Conservation (phyloP, 2,888 invertebrate species). For the Yponomeuta evonymella region DNA sequence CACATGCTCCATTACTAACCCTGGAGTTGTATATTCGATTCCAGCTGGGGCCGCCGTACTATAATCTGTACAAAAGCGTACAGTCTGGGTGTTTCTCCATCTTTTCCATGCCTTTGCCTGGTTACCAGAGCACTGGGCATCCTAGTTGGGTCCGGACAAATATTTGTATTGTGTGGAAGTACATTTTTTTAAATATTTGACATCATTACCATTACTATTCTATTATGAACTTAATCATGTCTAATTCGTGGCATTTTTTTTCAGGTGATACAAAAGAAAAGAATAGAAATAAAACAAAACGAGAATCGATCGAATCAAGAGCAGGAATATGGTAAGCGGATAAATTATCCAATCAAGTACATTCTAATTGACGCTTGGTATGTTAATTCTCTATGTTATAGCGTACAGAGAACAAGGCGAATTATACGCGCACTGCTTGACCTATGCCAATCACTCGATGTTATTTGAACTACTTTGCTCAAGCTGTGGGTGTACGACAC, state of each 20-base stretch:
- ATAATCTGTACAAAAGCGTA: too few species aligned
- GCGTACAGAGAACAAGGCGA: neutral
- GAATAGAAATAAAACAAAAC: conserved; percentile 37
- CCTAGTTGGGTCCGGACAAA: too few species aligned
- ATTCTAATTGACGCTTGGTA: neutral
- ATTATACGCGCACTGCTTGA: neutral
- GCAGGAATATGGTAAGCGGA: conserved; percentile 42
- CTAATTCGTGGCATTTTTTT: conserved; percentile 23
- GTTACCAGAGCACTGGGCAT: too few species aligned
- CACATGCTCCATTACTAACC: too few species aligned
- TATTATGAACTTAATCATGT: neutral
- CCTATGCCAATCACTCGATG: neutral
- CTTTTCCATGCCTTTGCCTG: too few species aligned
- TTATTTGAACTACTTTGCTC: neutral
- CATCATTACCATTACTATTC: too few species aligned
- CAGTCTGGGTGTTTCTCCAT: too few species aligned
- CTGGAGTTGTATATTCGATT: too few species aligned
- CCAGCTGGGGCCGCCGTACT: too few species aligned
- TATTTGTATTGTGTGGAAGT: too few species aligned
- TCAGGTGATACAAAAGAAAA: conserved; percentile 26
- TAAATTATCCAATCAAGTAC: neutral
- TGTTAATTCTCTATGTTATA: neutral
- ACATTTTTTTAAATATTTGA: too few species aligned
- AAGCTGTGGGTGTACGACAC: neutral
- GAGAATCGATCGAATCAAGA: conserved; percentile 38